Conservation (phyloP, 1,140 invertebrate species). For the Brachionus calyciflorus region DNA sequence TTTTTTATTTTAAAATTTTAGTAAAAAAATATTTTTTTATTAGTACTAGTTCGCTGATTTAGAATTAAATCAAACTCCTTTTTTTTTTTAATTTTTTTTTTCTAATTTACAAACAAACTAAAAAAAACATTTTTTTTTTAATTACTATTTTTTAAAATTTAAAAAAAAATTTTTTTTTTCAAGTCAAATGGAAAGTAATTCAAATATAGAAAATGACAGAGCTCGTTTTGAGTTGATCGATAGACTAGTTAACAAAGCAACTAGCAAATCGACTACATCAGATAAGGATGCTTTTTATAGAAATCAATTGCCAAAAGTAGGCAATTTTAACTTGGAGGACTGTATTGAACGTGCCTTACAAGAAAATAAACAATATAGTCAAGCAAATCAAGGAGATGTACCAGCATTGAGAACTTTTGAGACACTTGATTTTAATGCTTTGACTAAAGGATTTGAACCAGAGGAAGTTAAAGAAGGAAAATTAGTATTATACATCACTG, state of each 20-base stretch:
- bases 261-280: not conserved
- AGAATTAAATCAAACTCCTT: slow-evolving; percentile 7
- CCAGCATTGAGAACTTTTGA: slow-evolving; percentile 29
- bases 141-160: no score
- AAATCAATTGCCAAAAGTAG: not conserved
- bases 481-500: slow-evolving; percentile 34
- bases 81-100: slow-evolving; percentile 3
- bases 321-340: slow-evolving; percentile 31
- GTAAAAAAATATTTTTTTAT: not conserved
- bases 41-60: slow-evolving; percentile 34
- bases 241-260: slow-evolving; percentile 11
- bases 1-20: no score
- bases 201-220: slow-evolving; percentile 34
- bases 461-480: slow-evolving; percentile 45
- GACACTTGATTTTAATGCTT: slow-evolving; percentile 32
- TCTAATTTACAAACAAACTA: not conserved
- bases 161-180: not conserved
- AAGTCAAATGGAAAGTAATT: slow-evolving; percentile 32
- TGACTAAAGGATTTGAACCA: slow-evolving; percentile 41
- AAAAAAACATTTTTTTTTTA: not conserved
- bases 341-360: slow-evolving; percentile 14
- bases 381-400: not conserved
- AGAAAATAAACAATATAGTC: not conserved
- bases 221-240: slow-evolving; percentile 34
- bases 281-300: slow-evolving; percentile 14